These are phyloP conservation scores for Gnathonemus longibarbis DNA, from an alignment of 2,113 vertebrate genomes.

Conservation along the genomic window DNA sequence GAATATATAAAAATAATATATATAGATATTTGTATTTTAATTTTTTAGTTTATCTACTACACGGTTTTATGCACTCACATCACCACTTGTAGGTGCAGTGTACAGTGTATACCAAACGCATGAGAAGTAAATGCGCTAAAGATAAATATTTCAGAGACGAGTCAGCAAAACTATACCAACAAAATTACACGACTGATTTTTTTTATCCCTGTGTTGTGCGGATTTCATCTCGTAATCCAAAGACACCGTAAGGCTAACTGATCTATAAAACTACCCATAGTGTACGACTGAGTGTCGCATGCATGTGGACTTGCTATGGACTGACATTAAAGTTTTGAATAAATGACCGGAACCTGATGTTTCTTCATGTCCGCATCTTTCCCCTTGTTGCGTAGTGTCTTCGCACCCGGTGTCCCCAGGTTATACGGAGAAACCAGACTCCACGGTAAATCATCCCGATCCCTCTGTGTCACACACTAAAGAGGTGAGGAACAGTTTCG, in stretches of 20 bases:
- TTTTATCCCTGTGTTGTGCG: background rate
- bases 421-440: constrained; percentile 57
- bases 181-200: background rate
- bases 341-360: background rate
- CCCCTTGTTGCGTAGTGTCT: constrained; percentile 44
- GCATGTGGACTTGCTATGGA: background rate
- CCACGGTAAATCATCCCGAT: constrained; percentile 46
- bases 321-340: background rate
- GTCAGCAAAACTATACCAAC: background rate
- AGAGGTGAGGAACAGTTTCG: background rate
- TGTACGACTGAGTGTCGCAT: background rate
- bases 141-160: background rate
- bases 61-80: background rate
- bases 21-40: background rate
- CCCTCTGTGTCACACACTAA: background rate
- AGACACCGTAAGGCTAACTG: background rate
- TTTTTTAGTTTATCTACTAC: background rate
- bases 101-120: background rate
- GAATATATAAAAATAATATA: background rate
- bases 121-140: background rate
- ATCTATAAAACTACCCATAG: background rate
- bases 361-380: background rate
- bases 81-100: background rate
- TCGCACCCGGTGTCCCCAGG: constrained; percentile 52
- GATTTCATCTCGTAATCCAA: background rate